Conservation (phyloP, 2,797 vertebrate genomes). For the Rhynchonycteris naso region DNA sequence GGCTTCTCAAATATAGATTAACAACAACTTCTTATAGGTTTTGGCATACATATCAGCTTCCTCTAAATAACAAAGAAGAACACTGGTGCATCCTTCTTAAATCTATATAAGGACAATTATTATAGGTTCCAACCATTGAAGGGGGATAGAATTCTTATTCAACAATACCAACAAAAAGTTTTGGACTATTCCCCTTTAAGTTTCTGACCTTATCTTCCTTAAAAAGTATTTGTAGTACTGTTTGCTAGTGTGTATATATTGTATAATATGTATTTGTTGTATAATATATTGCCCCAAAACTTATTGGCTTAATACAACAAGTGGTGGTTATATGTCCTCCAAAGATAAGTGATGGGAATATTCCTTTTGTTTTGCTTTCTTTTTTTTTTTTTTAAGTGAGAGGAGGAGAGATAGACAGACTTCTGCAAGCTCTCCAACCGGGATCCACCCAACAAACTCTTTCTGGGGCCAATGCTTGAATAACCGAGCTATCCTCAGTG, state of each 20-base stretch:
- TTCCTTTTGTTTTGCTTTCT: too few species aligned
- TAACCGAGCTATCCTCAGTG: too few species aligned
- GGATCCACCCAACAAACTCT: too few species aligned
- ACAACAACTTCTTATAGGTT: not conserved
- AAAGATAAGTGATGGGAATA: not conserved
- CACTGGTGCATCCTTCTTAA: conserved; percentile 2
- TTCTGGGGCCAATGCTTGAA: too few species aligned
- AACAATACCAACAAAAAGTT: not conserved
- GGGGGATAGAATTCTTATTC: conserved; percentile 38
- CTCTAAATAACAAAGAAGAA: conserved; percentile 23
- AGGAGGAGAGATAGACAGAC: too few species aligned
- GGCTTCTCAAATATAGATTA: not conserved
- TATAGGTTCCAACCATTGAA: conserved; percentile 46
- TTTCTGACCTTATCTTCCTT: conserved; percentile 50
- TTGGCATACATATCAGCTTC: not conserved
- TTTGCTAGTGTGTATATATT: not conserved
- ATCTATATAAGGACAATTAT: not conserved
- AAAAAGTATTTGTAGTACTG: conserved; percentile 40
- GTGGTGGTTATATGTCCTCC: not conserved
- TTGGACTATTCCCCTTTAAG: conserved; percentile 6
- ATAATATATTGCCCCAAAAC: not conserved
- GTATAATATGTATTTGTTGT: not conserved
- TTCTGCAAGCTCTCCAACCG: too few species aligned
- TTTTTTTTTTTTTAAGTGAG: too few species aligned
- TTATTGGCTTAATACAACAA: not conserved